Evolutionary conservation across 2,113 vertebrate species (phyloP), one percentile per base, ranked within the genome.

Genomic region (Salminus brasiliensis): DNA sequence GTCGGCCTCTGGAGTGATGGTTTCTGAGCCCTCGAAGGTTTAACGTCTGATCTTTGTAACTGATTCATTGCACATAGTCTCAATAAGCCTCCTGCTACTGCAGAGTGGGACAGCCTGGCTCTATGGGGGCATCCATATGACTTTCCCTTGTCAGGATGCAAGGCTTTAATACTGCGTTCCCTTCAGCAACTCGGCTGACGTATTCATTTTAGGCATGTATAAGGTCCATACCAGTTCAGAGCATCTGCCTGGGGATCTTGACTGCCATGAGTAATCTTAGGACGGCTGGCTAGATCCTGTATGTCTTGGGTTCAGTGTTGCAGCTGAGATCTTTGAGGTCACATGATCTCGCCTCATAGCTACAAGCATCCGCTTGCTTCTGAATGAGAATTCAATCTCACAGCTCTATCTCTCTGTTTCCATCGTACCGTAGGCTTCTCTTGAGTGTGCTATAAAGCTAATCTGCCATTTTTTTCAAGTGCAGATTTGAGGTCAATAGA

Each of bases 1-100:
- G 57, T 32, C 32, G 34, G 18, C 72, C 60, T 63, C 72, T 43
- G 36, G 57, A 16, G 32, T 6, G 43, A 67, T n/a, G 16, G 8
- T 65, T 65, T 34, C 32, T 16, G n/a, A 34, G 60, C 60, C 29
- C 3, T 9, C 34, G 18, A 32, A 16, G 63, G 34, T 76, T 77
- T 77, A 57, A 16, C n/a, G 53, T 25, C 29, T 70, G 67, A 78
- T 78, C 76, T 78, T 49, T 70, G 27, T 71, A 71, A 47, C 21
- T 39, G 11, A 70, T 55, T 70, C 76, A 55, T 76, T 53, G 67
- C 63, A 29, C 47, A 41, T 43, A 0, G 12, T 41, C 12, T 10
- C 32, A 53, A 77, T 77, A 62, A 62, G 69, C 52, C n/a, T 59
- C 65, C 34, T 21, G 47, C 18, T 34, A 25, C 47, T 78, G 66